A percentile compares a stretch with the other conserved stretches of the same genome.
Evolutionary conservation across 2,113 vertebrate genomes (phyloP).

Genomic region (Tyto alba): DNA sequence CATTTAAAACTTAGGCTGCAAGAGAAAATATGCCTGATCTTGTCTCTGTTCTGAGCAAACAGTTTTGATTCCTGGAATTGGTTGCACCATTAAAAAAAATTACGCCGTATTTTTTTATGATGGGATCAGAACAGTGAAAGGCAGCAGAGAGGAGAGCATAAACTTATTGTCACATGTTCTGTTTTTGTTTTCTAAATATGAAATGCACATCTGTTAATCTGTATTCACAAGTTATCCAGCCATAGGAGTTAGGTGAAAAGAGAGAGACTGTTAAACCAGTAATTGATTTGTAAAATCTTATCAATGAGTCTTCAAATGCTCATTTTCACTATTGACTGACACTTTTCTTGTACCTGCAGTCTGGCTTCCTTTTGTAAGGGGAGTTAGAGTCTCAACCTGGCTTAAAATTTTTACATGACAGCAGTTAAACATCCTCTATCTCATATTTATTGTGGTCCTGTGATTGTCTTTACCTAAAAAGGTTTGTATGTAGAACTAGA

Average conservation of each 20-base stretch:
- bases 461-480: background rate
- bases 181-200: no score
- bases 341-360: background rate
- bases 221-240: background rate
- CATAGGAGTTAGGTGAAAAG: background rate
- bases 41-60: background rate
- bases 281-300: background rate
- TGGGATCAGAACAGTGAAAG: background rate
- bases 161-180: background rate
- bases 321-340: background rate
- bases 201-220: background rate
- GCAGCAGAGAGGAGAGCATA: rapidly evolving
- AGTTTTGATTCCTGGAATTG: background rate
- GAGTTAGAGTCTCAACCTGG: background rate
- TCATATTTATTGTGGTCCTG: background rate
- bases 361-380: background rate
- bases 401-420: background rate
- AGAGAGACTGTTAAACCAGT: background rate
- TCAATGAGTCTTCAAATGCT: background rate
- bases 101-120: background rate
- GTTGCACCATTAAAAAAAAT: background rate
- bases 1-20: background rate
- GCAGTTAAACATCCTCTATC: background rate
- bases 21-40: background rate
- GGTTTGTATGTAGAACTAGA: background rate